A percentile compares a stretch with the other conserved stretches of the same genome.
Conservation (phyloP, 2,888 invertebrate genomes). For the Ellobium chinense region DNA sequence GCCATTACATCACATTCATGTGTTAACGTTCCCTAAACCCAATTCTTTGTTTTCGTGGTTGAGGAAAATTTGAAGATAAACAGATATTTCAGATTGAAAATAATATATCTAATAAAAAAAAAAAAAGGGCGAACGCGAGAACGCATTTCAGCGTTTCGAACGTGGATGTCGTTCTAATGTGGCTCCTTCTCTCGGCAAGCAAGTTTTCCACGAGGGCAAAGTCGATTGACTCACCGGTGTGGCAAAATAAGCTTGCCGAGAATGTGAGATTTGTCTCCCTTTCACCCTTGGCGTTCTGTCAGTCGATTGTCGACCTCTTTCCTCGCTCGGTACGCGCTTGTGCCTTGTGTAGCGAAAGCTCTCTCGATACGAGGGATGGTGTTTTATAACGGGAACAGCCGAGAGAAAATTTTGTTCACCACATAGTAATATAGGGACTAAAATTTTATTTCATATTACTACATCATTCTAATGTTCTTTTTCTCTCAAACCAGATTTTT, state of each 20-base stretch:
- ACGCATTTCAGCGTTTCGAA: not conserved
- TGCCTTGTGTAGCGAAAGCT: constrained; percentile 28
- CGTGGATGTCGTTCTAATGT: constrained; percentile 1
- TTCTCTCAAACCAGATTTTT: constrained; percentile 48
- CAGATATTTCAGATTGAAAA: too few species aligned
- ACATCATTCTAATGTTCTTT: not conserved
- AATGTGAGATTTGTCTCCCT: constrained; percentile 52
- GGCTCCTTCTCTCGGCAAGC: constrained; percentile 25
- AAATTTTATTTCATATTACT: not conserved
- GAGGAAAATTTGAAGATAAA: too few species aligned
- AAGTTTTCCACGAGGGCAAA: constrained; percentile 37
- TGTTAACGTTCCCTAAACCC: too few species aligned
- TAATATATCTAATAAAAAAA: not conserved
- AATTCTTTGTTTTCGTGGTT: too few species aligned
- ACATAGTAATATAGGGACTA: not conserved
- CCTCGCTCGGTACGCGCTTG: constrained; percentile 39
- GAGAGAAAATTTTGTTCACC: constrained; percentile 19
- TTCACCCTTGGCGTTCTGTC: constrained; percentile 51
- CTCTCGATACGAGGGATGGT: constrained; percentile 61
- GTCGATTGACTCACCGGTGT: constrained; percentile 53
- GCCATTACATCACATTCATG: too few species aligned
- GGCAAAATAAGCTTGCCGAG: constrained; percentile 49
- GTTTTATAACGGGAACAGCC: constrained; percentile 78
- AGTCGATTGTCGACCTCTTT: constrained; percentile 53
- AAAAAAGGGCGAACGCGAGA: not conserved